phyloP scores from a whole-genome alignment of 2,888 invertebrate species.

The Drosophila falleni region DNA sequence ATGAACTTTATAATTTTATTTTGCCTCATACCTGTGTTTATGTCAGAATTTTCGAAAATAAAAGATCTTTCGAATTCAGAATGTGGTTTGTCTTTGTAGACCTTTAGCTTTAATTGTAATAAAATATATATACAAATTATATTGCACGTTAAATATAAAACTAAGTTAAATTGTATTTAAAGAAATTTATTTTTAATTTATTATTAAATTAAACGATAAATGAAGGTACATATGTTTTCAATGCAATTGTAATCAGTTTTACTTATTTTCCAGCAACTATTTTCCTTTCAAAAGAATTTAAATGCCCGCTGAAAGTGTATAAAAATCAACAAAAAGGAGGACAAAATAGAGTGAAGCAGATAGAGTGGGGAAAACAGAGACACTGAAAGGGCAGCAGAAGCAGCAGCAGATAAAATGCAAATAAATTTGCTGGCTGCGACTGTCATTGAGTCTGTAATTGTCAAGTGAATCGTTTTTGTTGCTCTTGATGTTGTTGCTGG shows the following conservation, averaged over 20 bases:
- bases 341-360: background rate
- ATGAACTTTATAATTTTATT: background rate
- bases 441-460: conserved; percentile 77
- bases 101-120: background rate
- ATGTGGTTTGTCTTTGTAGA: background rate
- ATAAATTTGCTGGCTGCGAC: conserved; percentile 75
- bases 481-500: conserved; percentile 36
- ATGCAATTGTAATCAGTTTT: background rate
- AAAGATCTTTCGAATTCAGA: too few relatives aligned
- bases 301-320: conserved; percentile 31
- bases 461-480: conserved; percentile 67
- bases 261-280: background rate
- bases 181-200: too few relatives aligned
- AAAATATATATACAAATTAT: background rate
- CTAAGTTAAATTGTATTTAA: too few relatives aligned
- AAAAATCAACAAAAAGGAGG: conserved; percentile 28
- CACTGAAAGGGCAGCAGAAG: conserved; percentile 26
- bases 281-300: background rate
- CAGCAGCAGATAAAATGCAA: conserved; percentile 71
- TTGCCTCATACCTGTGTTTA: background rate
- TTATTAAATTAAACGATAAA: background rate
- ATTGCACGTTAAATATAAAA: background rate
- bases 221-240: background rate
- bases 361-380: conserved; percentile 25
- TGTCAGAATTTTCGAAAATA: too few relatives aligned